Evolutionary conservation across 2,113 vertebrate genomes (phyloP).

Genomic region (Nematolebias whitei): DNA sequence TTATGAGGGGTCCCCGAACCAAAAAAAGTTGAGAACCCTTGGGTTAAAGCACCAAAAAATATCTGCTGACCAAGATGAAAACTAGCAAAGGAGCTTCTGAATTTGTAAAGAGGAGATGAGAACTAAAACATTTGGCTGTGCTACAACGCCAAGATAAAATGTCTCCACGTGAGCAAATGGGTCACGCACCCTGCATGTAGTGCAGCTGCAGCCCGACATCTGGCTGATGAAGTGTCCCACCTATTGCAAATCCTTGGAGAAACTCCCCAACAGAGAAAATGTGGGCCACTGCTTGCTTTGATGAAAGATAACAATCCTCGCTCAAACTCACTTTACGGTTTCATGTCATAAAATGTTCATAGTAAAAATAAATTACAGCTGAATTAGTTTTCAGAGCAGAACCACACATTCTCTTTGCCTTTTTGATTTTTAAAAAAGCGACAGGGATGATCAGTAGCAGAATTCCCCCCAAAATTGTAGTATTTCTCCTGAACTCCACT

Average conservation of each 20-base stretch:
- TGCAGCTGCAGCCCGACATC: background rate
- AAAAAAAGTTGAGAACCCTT: too few species aligned
- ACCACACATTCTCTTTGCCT: too few species aligned
- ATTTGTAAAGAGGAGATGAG: conserved; percentile 32
- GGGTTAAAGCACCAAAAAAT: conserved; percentile 7
- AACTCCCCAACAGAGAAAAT: background rate
- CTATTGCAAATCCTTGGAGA: background rate
- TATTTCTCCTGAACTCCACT: too few species aligned
- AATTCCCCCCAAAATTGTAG: conserved; percentile 24
- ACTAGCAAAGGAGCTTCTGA: conserved; percentile 13
- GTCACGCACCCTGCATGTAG: background rate
- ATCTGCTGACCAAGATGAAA: conserved; percentile 37
- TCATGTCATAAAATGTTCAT: background rate
- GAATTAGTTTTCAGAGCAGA: too few species aligned
- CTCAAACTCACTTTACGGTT: background rate
- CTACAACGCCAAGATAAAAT: background rate
- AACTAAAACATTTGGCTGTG: background rate
- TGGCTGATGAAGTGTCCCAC: background rate
- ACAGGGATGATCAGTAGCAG: background rate
- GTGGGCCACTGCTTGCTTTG: background rate
- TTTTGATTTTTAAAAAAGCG: conserved; percentile 13
- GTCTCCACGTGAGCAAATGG: conserved; percentile 1
- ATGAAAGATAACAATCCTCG: background rate
- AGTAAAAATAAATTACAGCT: too few species aligned
- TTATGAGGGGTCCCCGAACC: too few species aligned